Base-by-base conservation (phyloP, 2,113 vertebrate species). In the Chauna torquata region DNA sequence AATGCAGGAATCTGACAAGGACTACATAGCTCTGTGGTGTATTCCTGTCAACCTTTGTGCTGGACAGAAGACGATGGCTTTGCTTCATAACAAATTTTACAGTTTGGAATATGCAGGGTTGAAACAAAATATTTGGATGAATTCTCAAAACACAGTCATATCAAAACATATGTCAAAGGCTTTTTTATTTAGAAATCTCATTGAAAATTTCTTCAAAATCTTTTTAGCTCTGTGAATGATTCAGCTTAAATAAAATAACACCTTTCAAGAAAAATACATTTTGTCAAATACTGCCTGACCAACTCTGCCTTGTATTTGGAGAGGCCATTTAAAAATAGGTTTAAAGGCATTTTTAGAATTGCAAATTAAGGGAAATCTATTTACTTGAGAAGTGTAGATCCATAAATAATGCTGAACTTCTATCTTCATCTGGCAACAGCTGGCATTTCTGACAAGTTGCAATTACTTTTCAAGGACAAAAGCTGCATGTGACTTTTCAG, bases 301-400 rank as follows among this genome's bases (percentile, higher is more conserved):
- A 83, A 6, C 6, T 69, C 40, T 92, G 79, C 27, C 76, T 44
- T 80, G 45, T 52, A 27, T 86, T 95, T 86, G 87, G 25, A 94
- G 58, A 82, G 69, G 74, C 40, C 80, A 85, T 76, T 54, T 94
- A 89, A 95, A 93, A 96, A 92, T 72, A 86, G 36, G 8, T 89
- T 86, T 88, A 71, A 95, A 92, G 30, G 16, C 90, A 76, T 57
- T 95, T 91, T 95, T 91, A 91, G 70, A 94, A 88, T 94, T 93
- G 49, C 66, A 94, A 44, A 91, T 94, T 72, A 88, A 50, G 54
- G 86, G 45, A 94, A 92, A 94, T 91, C 81, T 92, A 91, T 96
- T 95, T 95, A 93, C 74, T 95, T 76, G 49, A 69, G 64, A 69
- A 79, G 36, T 79, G 69, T 65, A 87, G 61, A 45, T 49, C 69